Conservation (phyloP, 2,888 invertebrate genomes). For the Watsonalla cultraria region DNA sequence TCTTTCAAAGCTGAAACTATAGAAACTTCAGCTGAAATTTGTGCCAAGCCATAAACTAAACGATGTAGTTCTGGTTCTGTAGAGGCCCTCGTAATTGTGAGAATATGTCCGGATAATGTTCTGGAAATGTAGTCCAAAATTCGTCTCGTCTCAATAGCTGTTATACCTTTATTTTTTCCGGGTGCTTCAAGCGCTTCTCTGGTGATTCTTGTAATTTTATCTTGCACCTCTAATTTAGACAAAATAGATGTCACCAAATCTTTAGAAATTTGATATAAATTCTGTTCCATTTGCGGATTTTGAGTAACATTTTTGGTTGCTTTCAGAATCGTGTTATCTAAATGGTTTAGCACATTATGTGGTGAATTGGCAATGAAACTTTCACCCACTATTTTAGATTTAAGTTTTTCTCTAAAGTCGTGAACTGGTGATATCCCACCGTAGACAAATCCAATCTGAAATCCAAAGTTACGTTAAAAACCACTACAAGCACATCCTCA, state of each 20-base stretch:
- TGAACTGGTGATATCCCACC: constrained; percentile 68
- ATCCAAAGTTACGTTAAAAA: constrained; percentile 7
- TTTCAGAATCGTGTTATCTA: constrained; percentile 55
- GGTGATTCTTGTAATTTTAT: constrained; percentile 70
- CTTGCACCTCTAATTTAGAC: constrained; percentile 66
- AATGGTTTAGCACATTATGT: constrained; percentile 55
- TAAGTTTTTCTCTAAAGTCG: constrained; percentile 51
- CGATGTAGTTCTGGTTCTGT: constrained; percentile 72
- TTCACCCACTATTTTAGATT: constrained; percentile 35
- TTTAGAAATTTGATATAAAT: constrained; percentile 63
- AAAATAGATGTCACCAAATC: constrained; percentile 66
- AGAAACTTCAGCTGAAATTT: constrained; percentile 69
- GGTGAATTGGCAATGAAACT: constrained; percentile 47
- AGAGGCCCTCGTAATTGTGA: constrained; percentile 59
- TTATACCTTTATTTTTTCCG: constrained; percentile 65
- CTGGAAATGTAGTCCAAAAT: constrained; percentile 70
- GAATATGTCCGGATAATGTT: constrained; percentile 63
- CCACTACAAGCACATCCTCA: not conserved
- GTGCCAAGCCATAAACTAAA: constrained; percentile 67
- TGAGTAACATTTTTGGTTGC: constrained; percentile 65
- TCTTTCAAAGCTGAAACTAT: constrained; percentile 70
- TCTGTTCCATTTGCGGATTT: constrained; percentile 64
- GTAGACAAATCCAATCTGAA: constrained; percentile 33
- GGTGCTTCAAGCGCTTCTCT: constrained; percentile 67
- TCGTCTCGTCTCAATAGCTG: constrained; percentile 68